A percentile compares a stretch with the other conserved stretches of the same genome.
Conservation (phyloP, 2,113 vertebrate genomes). For the Nibea albiflora region DNA sequence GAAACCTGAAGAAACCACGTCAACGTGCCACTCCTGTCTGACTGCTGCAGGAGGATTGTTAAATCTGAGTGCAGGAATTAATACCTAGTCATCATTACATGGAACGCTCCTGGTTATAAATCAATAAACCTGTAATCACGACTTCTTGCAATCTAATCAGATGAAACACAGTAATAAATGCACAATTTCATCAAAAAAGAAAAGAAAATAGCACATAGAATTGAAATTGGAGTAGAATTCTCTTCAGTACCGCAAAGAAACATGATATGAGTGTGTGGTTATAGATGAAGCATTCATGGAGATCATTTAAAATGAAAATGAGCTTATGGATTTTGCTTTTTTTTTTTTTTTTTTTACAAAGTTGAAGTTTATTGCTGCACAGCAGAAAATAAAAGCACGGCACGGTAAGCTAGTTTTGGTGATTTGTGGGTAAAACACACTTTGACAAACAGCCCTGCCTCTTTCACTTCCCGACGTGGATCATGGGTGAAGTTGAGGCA, state of each 20-base stretch:
- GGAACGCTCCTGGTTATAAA: background rate
- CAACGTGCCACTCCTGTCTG: background rate
- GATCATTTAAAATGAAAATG: background rate
- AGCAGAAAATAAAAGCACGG: background rate
- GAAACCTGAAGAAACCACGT: background rate
- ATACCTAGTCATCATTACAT: background rate
- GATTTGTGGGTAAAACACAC: background rate
- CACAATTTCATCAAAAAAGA: background rate
- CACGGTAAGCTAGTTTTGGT: background rate
- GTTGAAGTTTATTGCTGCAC: background rate
- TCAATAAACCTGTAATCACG: background rate
- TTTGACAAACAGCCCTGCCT: too few relatives aligned
- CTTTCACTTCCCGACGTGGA: too few relatives aligned
- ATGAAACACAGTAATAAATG: background rate
- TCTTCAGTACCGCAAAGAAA: background rate
- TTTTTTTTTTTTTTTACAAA: background rate
- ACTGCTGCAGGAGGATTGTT: background rate
- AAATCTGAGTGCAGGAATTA: background rate
- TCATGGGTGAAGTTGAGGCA: too few relatives aligned
- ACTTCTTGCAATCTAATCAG: constrained; percentile 14
- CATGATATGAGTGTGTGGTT: background rate
- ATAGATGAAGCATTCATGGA: background rate
- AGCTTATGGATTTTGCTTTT: background rate
- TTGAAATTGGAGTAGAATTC: background rate
- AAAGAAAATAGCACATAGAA: background rate